A percentile compares a stretch with the other conserved stretches of the same genome.
Conservation (phyloP, 2,888 invertebrate species). For the Ophraella communa region DNA sequence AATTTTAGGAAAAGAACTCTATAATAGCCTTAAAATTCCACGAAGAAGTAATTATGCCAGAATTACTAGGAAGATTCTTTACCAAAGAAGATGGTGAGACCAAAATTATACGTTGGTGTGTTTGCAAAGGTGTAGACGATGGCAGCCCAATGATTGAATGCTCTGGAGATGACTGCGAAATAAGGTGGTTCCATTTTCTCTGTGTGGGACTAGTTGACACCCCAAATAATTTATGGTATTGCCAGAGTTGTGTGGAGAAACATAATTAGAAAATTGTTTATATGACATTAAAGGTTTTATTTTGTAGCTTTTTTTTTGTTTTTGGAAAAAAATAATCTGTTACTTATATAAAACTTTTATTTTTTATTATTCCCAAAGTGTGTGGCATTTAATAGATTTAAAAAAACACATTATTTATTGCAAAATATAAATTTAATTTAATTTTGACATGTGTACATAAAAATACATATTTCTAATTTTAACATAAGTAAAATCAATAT, state of each 20-base stretch:
- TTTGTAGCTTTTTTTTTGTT: conserved; percentile 1
- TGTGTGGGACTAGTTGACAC: not conserved
- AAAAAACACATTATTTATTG: not conserved
- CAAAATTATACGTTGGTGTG: conserved; percentile 21
- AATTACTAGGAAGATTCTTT: conserved; percentile 26
- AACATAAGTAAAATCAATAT: too few species aligned
- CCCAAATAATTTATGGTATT: not conserved
- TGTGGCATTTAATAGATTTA: not conserved
- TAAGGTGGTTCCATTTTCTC: not conserved
- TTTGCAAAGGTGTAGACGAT: conserved; percentile 28
- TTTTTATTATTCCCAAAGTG: not conserved
- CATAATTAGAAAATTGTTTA: too few species aligned
- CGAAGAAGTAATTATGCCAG: conserved; percentile 27
- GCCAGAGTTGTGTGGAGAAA: not conserved
- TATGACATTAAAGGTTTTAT: conserved; percentile 56
- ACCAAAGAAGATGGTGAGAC: conserved; percentile 16
- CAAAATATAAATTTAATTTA: not conserved
- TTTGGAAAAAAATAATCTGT: not conserved
- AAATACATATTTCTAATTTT: too few species aligned
- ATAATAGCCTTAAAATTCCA: conserved; percentile 5
- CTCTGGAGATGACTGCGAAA: not conserved
- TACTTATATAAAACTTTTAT: not conserved
- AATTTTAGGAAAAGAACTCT: not conserved
- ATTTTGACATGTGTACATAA: too few species aligned
- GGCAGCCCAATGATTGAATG: conserved; percentile 23